phyloP scores from a whole-genome alignment of 2,888 invertebrate species.

The Synergus laeviventris region DNA sequence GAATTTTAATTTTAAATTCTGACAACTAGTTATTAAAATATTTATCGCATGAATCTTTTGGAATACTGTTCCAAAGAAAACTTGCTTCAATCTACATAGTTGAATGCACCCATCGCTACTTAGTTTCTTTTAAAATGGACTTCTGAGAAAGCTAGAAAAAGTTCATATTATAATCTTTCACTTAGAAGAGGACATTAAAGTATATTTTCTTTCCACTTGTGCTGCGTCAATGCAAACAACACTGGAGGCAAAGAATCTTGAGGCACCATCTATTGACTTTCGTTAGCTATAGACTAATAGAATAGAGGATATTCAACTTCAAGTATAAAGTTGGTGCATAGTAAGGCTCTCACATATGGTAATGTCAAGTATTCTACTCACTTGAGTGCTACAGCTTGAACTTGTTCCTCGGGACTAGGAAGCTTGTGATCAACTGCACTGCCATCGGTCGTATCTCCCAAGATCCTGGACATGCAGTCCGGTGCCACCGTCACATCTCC shows the following conservation, averaged over 20 bases:
- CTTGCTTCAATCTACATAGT: neutral
- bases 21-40: neutral
- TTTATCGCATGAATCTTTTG: neutral
- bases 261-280: slow-evolving; percentile 35
- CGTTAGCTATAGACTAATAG: neutral
- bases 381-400: slow-evolving; percentile 89
- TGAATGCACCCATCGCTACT: neutral
- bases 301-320: slow-evolving; percentile 25
- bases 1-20: neutral
- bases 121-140: no score
- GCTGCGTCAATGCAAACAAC: neutral
- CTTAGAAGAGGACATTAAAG: neutral
- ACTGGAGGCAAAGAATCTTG: slow-evolving; percentile 13
- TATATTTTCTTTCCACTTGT: slow-evolving; percentile 12
- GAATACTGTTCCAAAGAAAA: no score
- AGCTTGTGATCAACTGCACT: slow-evolving; percentile 89
- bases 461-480: slow-evolving; percentile 86
- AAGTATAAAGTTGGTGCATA: slow-evolving; percentile 22
- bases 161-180: neutral
- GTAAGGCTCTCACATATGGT: slow-evolving; percentile 29
- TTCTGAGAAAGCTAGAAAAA: neutral
- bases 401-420: slow-evolving; percentile 92
- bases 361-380: slow-evolving; percentile 74
- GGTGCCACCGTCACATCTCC: slow-evolving; percentile 90
- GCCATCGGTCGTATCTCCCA: slow-evolving; percentile 79